phyloP scores from a whole-genome alignment of 1,140 invertebrate genomes.

The Trachymyrmex cornetzi region DNA sequence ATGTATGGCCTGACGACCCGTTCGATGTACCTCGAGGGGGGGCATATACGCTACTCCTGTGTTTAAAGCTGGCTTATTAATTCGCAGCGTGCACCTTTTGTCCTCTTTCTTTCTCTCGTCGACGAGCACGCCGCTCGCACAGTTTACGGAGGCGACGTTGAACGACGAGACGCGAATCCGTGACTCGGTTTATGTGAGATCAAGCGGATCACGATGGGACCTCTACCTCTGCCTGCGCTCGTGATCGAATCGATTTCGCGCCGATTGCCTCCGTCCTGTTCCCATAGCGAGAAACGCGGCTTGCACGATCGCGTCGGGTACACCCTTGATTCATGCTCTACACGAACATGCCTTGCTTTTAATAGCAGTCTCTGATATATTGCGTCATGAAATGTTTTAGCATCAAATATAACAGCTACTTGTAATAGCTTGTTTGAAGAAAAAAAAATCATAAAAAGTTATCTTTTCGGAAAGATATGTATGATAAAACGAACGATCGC shows the following conservation, averaged over 20 bases:
- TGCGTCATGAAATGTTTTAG: not conserved
- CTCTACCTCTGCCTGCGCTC: slow-evolving; percentile 64
- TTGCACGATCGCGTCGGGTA: slow-evolving; percentile 62
- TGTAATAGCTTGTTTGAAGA: not conserved
- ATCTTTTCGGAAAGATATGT: not conserved
- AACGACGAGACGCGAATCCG: slow-evolving; percentile 58
- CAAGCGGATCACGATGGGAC: slow-evolving; percentile 65
- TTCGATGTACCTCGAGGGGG: slow-evolving; percentile 80
- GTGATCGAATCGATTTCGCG: slow-evolving; percentile 77
- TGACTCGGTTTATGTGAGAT: slow-evolving; percentile 73
- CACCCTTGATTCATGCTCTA: slow-evolving; percentile 32
- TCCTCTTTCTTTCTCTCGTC: slow-evolving; percentile 35
- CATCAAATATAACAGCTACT: not conserved
- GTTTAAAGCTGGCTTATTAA: slow-evolving; percentile 84
- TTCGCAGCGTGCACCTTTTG: slow-evolving; percentile 82
- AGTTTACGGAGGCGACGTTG: slow-evolving; percentile 36
- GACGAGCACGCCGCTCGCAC: not conserved
- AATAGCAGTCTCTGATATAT: slow-evolving; percentile 8
- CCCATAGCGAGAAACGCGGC: slow-evolving; percentile 61
- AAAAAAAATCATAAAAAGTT: not conserved
- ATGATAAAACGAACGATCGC: not conserved
- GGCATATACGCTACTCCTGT: slow-evolving; percentile 61
- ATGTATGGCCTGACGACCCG: slow-evolving; percentile 82
- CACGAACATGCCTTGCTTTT: slow-evolving; percentile 22
- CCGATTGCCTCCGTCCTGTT: slow-evolving; percentile 70